Evolutionary conservation across 2,113 vertebrate species (phyloP), one percentile per base, ranked within the genome.

Genomic region (Lutjanus erythropterus): DNA sequence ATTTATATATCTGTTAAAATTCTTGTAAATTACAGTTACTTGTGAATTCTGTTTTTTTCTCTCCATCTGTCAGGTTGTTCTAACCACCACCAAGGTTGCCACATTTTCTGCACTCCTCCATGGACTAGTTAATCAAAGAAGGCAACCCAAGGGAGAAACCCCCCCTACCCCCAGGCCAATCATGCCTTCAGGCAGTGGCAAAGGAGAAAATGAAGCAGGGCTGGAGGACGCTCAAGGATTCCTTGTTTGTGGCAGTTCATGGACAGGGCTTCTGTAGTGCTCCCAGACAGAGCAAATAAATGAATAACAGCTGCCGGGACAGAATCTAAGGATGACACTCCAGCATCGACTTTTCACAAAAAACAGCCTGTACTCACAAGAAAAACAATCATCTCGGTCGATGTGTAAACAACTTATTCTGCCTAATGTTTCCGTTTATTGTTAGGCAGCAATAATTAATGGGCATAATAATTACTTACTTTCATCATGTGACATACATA

Each of bases 161-260:
- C 3, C 39, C 35, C 80, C n/a, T n/a, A n/a, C n/a, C 46, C 29
- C 25, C 42, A 65, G 64, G 75, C 73, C 80, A 69, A 55, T 49
- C 47, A 1, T 87, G 78, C 84, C 91, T 86, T 72, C 12, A 29
- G 88, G 88, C 91, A 49, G 56, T 23, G 44, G 62, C 27, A 75
- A 42, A 84, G 33, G 59, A 68, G 64, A 82, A 86, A 81, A 80
- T 71, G 72, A 83, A 87, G 75, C 59, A 2, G 1, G 67, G 25
- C 59, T 44, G 52, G 61, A 71, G 37, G 55, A 81, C 39, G 62
- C 73, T 85, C 62, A 60, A 83, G 77, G 78, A 70, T 78, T 41
- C 44, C 52, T 25, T 73, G 72, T 88, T 76, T 77, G 73, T 42
- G 58, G 47, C 37, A 44, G 39, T 67, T 84, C 65, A 79, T 21